A percentile compares a stretch with the other conserved stretches of the same genome.
These are phyloP conservation scores for Dione juno DNA, from an alignment of 2,888 invertebrate genomes.

Conservation along the genomic window DNA sequence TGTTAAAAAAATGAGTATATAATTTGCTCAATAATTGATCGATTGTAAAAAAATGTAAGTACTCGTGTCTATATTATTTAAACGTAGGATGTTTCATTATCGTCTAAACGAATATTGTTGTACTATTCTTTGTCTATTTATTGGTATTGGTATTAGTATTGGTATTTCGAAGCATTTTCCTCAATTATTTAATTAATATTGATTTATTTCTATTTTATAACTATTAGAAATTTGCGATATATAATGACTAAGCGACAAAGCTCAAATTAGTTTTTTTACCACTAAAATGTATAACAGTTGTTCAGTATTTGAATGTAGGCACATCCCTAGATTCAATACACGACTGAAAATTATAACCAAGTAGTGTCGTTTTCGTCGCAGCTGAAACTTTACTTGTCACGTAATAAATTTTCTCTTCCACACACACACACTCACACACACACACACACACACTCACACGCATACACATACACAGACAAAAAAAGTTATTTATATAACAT, in stretches of 20 bases:
- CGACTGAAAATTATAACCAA: too few species aligned
- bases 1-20: not conserved
- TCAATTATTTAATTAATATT: not conserved
- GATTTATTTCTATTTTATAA: not conserved
- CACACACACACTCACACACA: not conserved
- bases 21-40: not conserved
- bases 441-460: not conserved
- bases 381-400: not conserved
- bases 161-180: not conserved
- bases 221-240: not conserved
- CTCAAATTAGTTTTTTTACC: too few species aligned
- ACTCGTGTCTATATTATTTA: not conserved
- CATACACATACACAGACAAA: not conserved
- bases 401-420: not conserved
- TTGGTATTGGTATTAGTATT: not conserved
- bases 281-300: too few species aligned
- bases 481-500: slow-evolving; percentile 6
- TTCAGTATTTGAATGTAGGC: too few species aligned
- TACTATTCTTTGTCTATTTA: not conserved
- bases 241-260: not conserved
- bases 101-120: not conserved
- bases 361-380: too few species aligned
- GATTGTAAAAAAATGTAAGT: not conserved
- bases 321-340: too few species aligned
- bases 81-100: not conserved